A percentile compares a stretch with the other conserved stretches of the same genome.
These are phyloP conservation scores for Micromesistius poutassou DNA, from an alignment of 2,797 vertebrate species.

Conservation along the genomic window DNA sequence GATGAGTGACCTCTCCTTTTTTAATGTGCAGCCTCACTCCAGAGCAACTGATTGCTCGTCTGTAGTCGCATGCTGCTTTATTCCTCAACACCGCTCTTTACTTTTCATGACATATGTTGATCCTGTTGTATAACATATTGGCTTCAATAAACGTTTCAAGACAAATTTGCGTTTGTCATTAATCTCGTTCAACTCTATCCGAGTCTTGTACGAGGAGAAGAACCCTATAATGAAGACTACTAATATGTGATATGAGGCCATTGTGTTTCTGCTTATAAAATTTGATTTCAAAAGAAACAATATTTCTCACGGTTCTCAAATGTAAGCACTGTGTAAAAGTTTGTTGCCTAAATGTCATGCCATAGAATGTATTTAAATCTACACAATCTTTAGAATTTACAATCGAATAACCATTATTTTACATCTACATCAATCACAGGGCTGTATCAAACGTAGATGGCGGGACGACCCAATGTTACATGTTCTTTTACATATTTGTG, in stretches of 20 bases:
- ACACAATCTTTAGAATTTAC: too few relatives aligned
- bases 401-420: too few relatives aligned
- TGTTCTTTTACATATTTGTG: too few relatives aligned
- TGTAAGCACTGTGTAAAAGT: too few relatives aligned
- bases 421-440: too few relatives aligned
- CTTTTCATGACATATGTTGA: constrained; percentile 62
- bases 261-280: too few relatives aligned
- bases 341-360: too few relatives aligned
- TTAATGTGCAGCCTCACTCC: background rate
- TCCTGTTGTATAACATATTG: constrained; percentile 55
- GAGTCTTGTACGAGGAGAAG: background rate
- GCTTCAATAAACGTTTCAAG: constrained; percentile 75
- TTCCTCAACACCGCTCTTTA: constrained; percentile 49
- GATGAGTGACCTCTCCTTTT: constrained; percentile 1
- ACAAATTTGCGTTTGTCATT: constrained; percentile 35
- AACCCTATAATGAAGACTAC: background rate
- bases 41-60: constrained; percentile 53
- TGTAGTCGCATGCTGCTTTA: constrained; percentile 73
- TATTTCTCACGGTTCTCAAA: too few relatives aligned
- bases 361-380: too few relatives aligned
- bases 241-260: background rate
- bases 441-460: too few relatives aligned
- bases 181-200: constrained; percentile 7
- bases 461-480: too few relatives aligned
- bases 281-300: background rate